Conservation (phyloP, 1,140 invertebrate genomes). For the Drosophila melanogaster region DNA sequence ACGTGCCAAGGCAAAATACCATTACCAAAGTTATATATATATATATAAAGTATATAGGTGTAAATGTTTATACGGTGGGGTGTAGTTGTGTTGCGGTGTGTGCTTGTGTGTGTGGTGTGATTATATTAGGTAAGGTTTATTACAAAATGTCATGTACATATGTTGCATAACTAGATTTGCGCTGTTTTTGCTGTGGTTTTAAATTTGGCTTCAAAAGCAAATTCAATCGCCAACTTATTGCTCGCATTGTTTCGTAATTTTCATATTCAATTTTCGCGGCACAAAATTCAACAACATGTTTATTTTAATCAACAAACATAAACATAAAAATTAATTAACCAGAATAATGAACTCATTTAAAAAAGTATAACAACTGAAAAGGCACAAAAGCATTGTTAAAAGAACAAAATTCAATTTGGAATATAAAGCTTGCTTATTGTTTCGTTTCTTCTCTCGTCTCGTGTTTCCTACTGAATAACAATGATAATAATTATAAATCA, state of each 20-base stretch:
- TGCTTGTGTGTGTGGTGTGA: conserved; percentile 22
- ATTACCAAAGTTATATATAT: conserved; percentile 63
- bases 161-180: conserved; percentile 42
- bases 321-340: conserved; percentile 59
- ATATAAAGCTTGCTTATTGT: conserved; percentile 38
- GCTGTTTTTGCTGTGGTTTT: conserved; percentile 46
- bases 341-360: conserved; percentile 58
- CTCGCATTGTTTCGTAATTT: conserved; percentile 24
- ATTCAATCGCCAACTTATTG: conserved; percentile 36
- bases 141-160: conserved; percentile 68
- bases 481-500: conserved; percentile 10
- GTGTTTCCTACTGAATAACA: conserved; percentile 7
- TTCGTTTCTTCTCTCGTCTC: conserved; percentile 38
- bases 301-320: conserved; percentile 61
- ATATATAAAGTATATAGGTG: conserved; percentile 29
- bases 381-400: conserved; percentile 45
- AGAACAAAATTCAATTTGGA: conserved; percentile 37
- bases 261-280: conserved; percentile 37
- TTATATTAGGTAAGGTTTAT: conserved; percentile 42
- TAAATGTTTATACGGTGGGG: conserved; percentile 35
- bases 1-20: conserved; percentile 78
- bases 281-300: conserved; percentile 57
- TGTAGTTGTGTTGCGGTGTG: conserved; percentile 22
- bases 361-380: conserved; percentile 32
- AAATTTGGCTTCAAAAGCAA: conserved; percentile 44